These are phyloP conservation scores for Gerris lacustris DNA, from an alignment of 2,888 invertebrate species.

Conservation along the genomic window DNA sequence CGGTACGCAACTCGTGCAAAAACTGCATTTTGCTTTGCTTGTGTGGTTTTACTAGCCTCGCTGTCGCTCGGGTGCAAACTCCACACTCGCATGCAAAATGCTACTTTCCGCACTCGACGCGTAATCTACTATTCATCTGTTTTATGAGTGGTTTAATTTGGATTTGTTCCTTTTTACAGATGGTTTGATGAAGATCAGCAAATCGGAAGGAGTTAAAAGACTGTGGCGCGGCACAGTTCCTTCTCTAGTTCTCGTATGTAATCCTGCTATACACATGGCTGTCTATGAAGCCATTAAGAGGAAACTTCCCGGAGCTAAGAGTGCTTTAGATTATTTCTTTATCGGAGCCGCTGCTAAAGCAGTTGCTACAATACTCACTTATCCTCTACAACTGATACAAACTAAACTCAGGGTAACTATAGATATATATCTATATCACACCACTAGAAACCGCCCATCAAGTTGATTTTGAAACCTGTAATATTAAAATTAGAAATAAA, in stretches of 20 bases:
- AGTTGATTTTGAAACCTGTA: too few species aligned
- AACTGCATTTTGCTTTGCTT: too few species aligned
- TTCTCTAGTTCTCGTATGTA: slow-evolving; percentile 71
- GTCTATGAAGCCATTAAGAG: slow-evolving; percentile 78
- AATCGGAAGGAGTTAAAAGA: slow-evolving; percentile 58
- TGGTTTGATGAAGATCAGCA: slow-evolving; percentile 56
- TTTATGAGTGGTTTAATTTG: too few species aligned
- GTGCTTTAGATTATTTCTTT: slow-evolving; percentile 51
- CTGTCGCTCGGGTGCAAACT: too few species aligned
- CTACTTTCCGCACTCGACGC: too few species aligned
- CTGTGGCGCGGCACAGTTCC: slow-evolving; percentile 77
- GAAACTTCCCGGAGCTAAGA: slow-evolving; percentile 39
- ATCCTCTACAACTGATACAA: slow-evolving; percentile 78
- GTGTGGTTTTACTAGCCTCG: too few species aligned
- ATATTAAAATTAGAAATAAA: too few species aligned
- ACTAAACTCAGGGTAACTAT: slow-evolving; percentile 52
- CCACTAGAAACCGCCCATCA: too few species aligned
- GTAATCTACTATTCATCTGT: too few species aligned
- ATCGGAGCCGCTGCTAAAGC: slow-evolving; percentile 78
- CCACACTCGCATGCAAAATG: too few species aligned
- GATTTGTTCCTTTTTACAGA: slow-evolving; percentile 36
- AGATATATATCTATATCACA: background rate
- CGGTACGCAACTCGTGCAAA: too few species aligned
- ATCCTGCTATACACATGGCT: slow-evolving; percentile 88
- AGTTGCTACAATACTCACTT: slow-evolving; percentile 74